Base-by-base conservation (phyloP, 2,888 invertebrate species). In the Dryocosmus kuriphilus region DNA sequence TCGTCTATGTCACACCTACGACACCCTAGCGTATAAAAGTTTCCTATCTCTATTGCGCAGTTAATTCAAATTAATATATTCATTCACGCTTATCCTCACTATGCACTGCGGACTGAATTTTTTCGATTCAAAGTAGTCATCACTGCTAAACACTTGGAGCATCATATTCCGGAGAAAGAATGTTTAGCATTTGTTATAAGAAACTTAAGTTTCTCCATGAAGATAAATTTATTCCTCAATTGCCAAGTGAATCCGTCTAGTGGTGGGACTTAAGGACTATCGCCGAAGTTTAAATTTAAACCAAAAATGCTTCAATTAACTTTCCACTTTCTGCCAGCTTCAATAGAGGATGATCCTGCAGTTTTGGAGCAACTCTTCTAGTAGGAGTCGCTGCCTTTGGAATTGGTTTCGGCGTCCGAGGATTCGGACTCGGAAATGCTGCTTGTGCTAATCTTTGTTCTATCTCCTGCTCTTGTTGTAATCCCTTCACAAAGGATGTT, bases 401-500 rank as follows among this genome's bases (percentile, higher is more conserved):
- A 84, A 93, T 92, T 55, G 93, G 92, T 84, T 92, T 91, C 7
- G 93, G 92, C 78, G 93, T 93, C 8, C 93, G 93, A 46, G 93
- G 92, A 83, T 93, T 91, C 4, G 94, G 94, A 81, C 91, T 91
- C 74, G 91, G 90, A 82, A 91, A 91, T 19, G 91, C 90, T 80
- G 94, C 94, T 89, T 94, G 94, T 55, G 97, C 96, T 88, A 98
- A 93, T 85, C 97, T 94, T 87, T 97, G 96, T 92, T 99, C 98
- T 84, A 98, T 98, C 93, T 99, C 99, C 92, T 99, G 99, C 92
- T 99, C 99, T 92, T 98, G 98, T 91, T 99, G 98, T 82, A 99
- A 93, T 38, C 99, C 99, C 92, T 99, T 99, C 19, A 98, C 98
- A 92, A 99, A 99, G 55, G 99, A 99, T 74, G 98, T 98, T 93